Percentiles rank a stretch among this genome's conserved stretches.
phyloP scores from a whole-genome alignment of 2,797 vertebrate species.

The Denticeps clupeoides region DNA sequence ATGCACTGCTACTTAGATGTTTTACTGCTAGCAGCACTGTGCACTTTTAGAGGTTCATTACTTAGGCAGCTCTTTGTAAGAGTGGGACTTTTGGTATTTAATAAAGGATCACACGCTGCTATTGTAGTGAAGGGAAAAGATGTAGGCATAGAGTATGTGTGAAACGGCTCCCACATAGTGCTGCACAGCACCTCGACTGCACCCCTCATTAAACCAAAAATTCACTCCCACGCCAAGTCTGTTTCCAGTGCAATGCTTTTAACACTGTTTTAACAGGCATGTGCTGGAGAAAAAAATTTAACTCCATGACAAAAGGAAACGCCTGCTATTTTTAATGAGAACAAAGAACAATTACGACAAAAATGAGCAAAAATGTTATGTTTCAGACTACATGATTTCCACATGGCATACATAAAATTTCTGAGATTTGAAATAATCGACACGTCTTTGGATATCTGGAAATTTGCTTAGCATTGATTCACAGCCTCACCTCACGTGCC shows the following conservation, averaged over 20 bases:
- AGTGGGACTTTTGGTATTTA: neutral
- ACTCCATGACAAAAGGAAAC: no score
- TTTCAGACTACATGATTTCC: no score
- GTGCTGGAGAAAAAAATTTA: neutral
- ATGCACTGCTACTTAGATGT: no score
- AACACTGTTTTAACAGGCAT: neutral
- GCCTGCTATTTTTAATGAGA: no score
- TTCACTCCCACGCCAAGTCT: neutral
- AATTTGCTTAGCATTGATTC: conserved; percentile 69
- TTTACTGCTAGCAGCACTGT: no score
- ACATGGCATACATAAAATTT: no score
- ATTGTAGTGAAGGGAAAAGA: neutral
- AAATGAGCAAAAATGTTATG: no score
- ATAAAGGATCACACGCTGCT: neutral
- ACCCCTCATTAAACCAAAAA: neutral
- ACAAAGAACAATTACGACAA: no score
- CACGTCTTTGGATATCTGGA: conserved; percentile 53
- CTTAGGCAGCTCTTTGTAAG: no score
- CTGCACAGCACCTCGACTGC: neutral
- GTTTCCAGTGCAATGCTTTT: neutral
- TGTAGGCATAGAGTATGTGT: neutral
- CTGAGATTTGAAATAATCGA: conserved; percentile 57
- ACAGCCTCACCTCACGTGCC: conserved; percentile 54
- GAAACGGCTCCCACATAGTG: neutral
- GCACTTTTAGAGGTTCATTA: no score